Evolutionary conservation across 2,888 invertebrate species (phyloP).

Genomic region (Oscheius sp.): DNA sequence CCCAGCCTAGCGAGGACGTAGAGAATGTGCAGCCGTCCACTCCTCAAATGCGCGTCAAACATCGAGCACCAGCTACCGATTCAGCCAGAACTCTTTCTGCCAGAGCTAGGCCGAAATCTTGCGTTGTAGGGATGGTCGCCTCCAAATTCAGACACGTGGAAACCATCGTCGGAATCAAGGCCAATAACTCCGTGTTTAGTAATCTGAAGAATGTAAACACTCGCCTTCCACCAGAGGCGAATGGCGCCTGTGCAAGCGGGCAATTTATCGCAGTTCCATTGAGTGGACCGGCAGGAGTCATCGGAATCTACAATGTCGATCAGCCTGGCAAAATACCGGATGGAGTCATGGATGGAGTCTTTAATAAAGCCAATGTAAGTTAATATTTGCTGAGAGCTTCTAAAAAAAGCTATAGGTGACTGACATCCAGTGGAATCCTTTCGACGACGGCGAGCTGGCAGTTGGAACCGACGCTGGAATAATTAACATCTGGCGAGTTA

Average conservation of each 20-base stretch:
- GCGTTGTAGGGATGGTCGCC: slow-evolving; percentile 60
- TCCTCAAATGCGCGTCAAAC: no score
- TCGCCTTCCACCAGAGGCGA: slow-evolving; percentile 60
- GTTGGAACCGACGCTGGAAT: slow-evolving; percentile 82
- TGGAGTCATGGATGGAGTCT: slow-evolving; percentile 85
- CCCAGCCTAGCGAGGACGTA: not conserved
- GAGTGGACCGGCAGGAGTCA: slow-evolving; percentile 87
- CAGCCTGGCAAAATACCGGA: slow-evolving; percentile 72
- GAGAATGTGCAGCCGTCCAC: slow-evolving; percentile 8
- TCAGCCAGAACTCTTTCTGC: not conserved
- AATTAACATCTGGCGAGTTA: slow-evolving; percentile 53
- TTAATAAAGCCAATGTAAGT: slow-evolving; percentile 83
- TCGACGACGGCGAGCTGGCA: slow-evolving; percentile 81
- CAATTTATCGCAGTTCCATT: slow-evolving; percentile 81
- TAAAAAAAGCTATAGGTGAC: slow-evolving; percentile 45
- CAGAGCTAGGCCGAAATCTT: slow-evolving; percentile 55
- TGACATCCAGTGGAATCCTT: slow-evolving; percentile 95
- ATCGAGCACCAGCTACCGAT: not conserved
- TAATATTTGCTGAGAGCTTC: not conserved
- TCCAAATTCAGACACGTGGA: slow-evolving; percentile 66
- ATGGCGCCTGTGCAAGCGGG: slow-evolving; percentile 51
- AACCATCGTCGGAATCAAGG: slow-evolving; percentile 46
- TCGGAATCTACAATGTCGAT: slow-evolving; percentile 82
- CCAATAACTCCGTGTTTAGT: slow-evolving; percentile 51
- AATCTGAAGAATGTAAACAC: slow-evolving; percentile 67